Percentiles rank a stretch among this genome's conserved stretches.
These are phyloP conservation scores for Scaptomyza flava DNA, from an alignment of 2,888 invertebrate genomes.

Conservation along the genomic window DNA sequence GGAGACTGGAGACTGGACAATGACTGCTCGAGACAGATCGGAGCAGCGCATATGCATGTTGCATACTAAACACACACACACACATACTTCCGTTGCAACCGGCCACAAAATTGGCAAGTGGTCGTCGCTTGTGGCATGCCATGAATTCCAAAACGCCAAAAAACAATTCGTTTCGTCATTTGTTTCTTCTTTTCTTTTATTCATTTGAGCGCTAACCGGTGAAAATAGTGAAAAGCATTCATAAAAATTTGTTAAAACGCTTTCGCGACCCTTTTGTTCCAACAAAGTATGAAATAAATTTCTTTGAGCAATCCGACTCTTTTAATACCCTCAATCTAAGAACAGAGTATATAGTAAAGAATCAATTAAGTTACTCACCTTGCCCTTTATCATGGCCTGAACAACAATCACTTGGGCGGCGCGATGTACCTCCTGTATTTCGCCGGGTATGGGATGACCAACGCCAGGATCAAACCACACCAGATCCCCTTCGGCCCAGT, in stretches of 20 bases:
- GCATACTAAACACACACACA: constrained; percentile 21
- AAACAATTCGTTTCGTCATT: constrained; percentile 15
- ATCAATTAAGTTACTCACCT: constrained; percentile 86
- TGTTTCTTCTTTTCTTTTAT: not conserved
- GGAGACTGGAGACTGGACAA: not conserved
- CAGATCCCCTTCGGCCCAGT: constrained; percentile 92
- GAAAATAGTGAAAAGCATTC: constrained; percentile 73
- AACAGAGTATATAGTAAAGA: too few species aligned
- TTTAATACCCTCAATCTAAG: not conserved
- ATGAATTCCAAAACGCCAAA: constrained; percentile 39
- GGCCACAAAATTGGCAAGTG: constrained; percentile 18
- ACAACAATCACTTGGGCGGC: constrained; percentile 96
- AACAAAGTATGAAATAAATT: constrained; percentile 8
- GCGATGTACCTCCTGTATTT: constrained; percentile 94
- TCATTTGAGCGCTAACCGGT: constrained; percentile 38
- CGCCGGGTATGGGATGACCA: constrained; percentile 95
- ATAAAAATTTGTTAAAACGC: constrained; percentile 30
- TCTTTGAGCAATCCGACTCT: not conserved
- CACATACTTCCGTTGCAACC: constrained; percentile 32
- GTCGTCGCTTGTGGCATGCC: constrained; percentile 8
- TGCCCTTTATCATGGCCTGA: constrained; percentile 93
- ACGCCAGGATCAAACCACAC: constrained; percentile 98
- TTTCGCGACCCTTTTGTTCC: constrained; percentile 15
- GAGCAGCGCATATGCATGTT: constrained; percentile 4
- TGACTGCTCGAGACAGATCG: not conserved